These are phyloP conservation scores for Phoxinus phoxinus DNA, from an alignment of 2,113 vertebrate species.

Conservation along the genomic window DNA sequence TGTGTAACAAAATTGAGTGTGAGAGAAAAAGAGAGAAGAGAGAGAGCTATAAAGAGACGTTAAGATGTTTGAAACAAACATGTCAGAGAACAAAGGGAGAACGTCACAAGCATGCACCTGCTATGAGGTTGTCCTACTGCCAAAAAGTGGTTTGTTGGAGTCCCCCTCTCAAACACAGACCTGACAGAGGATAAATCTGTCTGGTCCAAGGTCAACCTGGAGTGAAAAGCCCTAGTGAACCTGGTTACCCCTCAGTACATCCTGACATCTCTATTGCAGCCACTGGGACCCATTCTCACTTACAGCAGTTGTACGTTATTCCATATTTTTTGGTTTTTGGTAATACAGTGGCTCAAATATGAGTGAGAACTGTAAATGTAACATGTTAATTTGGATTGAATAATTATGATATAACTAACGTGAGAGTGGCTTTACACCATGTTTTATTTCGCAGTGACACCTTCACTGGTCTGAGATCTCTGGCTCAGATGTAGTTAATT, in stretches of 20 bases:
- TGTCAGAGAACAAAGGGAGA: slow-evolving; percentile 53
- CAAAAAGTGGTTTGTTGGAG: slow-evolving; percentile 47
- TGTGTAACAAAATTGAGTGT: slow-evolving; percentile 13
- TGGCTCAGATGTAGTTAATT: slow-evolving; percentile 75
- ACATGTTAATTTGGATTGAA: background rate
- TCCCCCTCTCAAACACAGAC: slow-evolving; percentile 40
- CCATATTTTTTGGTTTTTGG: background rate
- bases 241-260: slow-evolving; percentile 65
- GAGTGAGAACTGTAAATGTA: background rate
- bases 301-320: background rate
- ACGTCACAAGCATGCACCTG: slow-evolving; percentile 66
- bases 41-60: slow-evolving; percentile 31
- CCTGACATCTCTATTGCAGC: slow-evolving; percentile 78
- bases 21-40: slow-evolving; percentile 8
- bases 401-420: background rate
- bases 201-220: slow-evolving; percentile 78
- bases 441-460: slow-evolving; percentile 30
- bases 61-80: slow-evolving; percentile 45
- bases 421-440: background rate
- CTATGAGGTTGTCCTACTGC: slow-evolving; percentile 64
- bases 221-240: slow-evolving; percentile 74
- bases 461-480: slow-evolving; percentile 47
- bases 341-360: background rate
- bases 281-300: slow-evolving; percentile 50
- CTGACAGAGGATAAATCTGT: slow-evolving; percentile 77